Base-by-base conservation (phyloP, 2,888 invertebrate genomes). In the Xanthia icteritia region DNA sequence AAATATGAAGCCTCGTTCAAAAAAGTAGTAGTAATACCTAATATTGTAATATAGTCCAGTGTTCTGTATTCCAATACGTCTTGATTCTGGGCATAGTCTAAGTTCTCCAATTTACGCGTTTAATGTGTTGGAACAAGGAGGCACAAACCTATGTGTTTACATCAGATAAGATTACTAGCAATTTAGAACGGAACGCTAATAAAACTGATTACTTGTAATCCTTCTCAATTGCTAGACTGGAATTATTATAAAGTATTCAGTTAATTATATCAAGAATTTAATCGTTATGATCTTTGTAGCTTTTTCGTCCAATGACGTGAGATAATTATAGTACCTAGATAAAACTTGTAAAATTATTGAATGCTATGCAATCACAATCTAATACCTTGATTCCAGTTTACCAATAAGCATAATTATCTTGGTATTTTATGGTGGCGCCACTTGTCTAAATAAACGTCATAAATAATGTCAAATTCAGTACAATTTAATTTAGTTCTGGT, bases 141-240 rank as follows among this genome's bases (percentile, higher is more conserved):
- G 36, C 74, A 68, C 54, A 74, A 63, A 75, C 67, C 51, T 27
- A 61, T 80, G 71, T 72, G 65, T 58, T 84, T 84, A 61, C 60
- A 75, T 65, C 71, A 71, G 68, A 80, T 68, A 78, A 61, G 80
- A 77, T 67, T 71, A 71, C 58, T 61, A 8, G n/a, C 60, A 68
- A 81, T 81, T 73, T 67, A 71, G 56, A 81, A 77, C 56, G 66
- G 54, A 70, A 64, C 27, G 56, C 60, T 71, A 66, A 63, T 85
- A 65, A 73, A 83, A 85, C 60, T 56, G 60, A 73, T 77, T 56
- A 73, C 48, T 64, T 66, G 48, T 73, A 83, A 73, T 69, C 20
- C 73, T 27, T 60, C 66, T 76, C n/a, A 65, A 69, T 75, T 66
- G 64, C 61, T 61, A 5, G 67, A 36, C 61, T 36, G 17, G 23